Conservation (phyloP, 1,140 invertebrate genomes). For the Bathynomus jamesi region DNA sequence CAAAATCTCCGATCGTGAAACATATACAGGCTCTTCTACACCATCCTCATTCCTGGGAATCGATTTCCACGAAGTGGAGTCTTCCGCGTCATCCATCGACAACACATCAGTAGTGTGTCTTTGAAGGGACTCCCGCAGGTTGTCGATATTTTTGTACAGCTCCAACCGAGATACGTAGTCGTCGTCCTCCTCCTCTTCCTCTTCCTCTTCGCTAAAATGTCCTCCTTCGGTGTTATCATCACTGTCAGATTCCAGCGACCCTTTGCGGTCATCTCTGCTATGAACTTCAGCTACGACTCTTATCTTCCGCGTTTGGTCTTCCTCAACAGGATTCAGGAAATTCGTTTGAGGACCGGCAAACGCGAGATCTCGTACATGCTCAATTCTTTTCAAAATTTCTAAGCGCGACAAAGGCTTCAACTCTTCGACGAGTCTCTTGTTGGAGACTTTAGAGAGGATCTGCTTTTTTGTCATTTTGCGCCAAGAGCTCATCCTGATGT, state of each 20-base stretch:
- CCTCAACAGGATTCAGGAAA: conserved; percentile 1
- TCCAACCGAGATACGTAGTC: conserved; percentile 37
- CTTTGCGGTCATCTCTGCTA: background rate
- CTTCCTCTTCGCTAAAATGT: too few relatives aligned
- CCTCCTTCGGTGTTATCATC: too few relatives aligned
- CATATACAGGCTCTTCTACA: conserved; percentile 29
- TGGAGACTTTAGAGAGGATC: conserved; percentile 27
- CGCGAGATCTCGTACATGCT: conserved; percentile 8
- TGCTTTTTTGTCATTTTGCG: conserved; percentile 34
- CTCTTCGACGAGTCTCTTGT: conserved; percentile 24
- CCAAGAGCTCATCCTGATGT: conserved; percentile 33
- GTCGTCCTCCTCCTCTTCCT: conserved; percentile 27
- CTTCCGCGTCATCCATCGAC: conserved; percentile 21
- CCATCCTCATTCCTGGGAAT: conserved; percentile 16
- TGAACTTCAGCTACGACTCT: conserved; percentile 32
- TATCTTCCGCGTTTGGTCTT: background rate
- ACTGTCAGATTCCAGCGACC: conserved; percentile 10
- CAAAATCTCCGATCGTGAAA: conserved; percentile 36
- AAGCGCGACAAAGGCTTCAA: conserved; percentile 30
- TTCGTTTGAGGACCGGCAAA: background rate
- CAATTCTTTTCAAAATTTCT: conserved; percentile 34
- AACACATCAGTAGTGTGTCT: conserved; percentile 10
- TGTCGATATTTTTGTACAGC: conserved; percentile 33
- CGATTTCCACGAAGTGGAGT: conserved; percentile 19
- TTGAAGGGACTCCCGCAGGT: conserved; percentile 26